Base-by-base conservation (phyloP, 2,888 invertebrate species). In the Gandaritis pyraliata region DNA sequence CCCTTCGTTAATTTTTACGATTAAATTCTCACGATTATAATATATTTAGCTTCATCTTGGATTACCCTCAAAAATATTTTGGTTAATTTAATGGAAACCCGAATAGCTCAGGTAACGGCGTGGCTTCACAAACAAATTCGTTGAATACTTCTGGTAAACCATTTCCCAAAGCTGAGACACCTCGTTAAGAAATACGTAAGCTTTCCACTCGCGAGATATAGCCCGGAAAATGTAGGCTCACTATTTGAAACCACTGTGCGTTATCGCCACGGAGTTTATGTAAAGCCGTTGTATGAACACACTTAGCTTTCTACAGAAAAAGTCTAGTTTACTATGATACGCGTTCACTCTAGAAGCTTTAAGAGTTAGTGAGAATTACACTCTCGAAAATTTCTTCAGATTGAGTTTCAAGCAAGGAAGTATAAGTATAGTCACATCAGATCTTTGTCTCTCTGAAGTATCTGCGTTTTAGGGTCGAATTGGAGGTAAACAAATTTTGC, bases 131-230 rank as follows among this genome's bases (percentile, higher is more conserved):
- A 64, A 61, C 57, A 61, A 66, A 67, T 62, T 67, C 58, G 53
- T 39, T 12, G 54, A 69, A 65, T 59, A 70, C 66, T 69, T 71
- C 50, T 2, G 47, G 47, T 29, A 13, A 13, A 30, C 60, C 62
- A 53, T 62, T 51, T 30, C 46, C 30, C 52, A 63, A 63, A 68
- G 69, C 59, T 70, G 65, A 72, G 72, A 70, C 61, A 68, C 67
- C 65, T 71, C 69, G 70, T 73, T 73, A 72, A 39, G 43, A 47
- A 59, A 69, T 60, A 64, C 55, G 64, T 72, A 69, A 70, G 71
- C 64, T 66, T 61, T 60, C 58, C 60, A 65, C 49, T 68, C 54
- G 47, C 38, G 55, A 54, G 60, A 70, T 68, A 71, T 71, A 65
- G 64, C 50, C 64, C 43, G 66, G 69, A 74, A 75, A 72, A 71